Base-by-base conservation (phyloP, 2,888 invertebrate species). In the Hirtodrosophila histrioides region DNA sequence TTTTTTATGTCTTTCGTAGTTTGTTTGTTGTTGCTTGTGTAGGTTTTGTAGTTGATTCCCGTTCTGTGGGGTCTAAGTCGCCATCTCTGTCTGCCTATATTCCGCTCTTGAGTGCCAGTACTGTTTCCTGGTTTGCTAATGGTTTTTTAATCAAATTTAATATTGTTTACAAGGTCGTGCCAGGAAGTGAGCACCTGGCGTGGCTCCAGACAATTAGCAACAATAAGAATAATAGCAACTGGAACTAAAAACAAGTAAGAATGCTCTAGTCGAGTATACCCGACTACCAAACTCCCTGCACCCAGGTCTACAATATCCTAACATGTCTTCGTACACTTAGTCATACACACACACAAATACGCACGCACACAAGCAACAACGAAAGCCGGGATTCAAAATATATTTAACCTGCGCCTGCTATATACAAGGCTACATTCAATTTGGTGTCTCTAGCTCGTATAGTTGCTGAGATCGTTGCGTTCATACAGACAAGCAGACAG, bases 141-240 rank as follows among this genome's bases (percentile, higher is more conserved):
- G 62, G 48, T 54, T 57, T 64, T 65, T 66, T 70, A 70, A 74
- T 71, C 57, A 17, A 77, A 78, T 80, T 71, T 54, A 71, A 74
- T 79, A 64, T 48, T 46, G 53, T 56, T 53, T 37, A 48, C 75
- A 75, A 74, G 74, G 73, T 44, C 55, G 55, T 39, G 35, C 33
- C 39, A 36, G 57, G 44, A 36, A 60, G 36, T 55, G 41, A 39
- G 41, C 45, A 35, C 50, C 50, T 70, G 69, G 29, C 36, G 61
- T 53, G 45, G 24, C 35, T 29, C 35, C 31, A 9, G 7, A 10
- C 17, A 39, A 49, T 45, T 43, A 11, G 10, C 53, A 40, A 10
- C 29, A 45, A 7, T 24, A 35, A 29, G 24, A 31, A 31, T 17
- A 29, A 35, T 17, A 9, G 41, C 54, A 45, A 40, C 40, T 29